These are phyloP conservation scores for Alfaro cultratus DNA, from an alignment of 2,797 vertebrate genomes.

Conservation along the genomic window DNA sequence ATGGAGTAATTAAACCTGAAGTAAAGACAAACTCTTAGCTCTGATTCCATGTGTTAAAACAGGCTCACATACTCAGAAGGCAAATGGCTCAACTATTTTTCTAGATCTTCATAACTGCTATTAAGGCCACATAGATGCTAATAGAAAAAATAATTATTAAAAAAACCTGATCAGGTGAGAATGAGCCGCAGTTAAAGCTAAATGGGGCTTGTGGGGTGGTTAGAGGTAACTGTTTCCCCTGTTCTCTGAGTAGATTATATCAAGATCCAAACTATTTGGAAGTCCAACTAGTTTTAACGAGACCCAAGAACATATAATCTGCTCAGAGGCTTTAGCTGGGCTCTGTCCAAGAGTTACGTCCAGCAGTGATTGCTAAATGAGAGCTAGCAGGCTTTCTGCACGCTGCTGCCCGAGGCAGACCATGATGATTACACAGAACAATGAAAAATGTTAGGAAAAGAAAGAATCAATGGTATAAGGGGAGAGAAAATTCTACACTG, in stretches of 20 bases:
- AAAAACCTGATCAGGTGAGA: constrained; percentile 56
- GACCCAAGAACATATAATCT: constrained; percentile 55
- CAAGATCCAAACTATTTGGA: constrained; percentile 35
- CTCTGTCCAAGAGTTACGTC: constrained; percentile 43
- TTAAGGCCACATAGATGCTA: constrained; percentile 76
- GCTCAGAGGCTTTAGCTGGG: constrained; percentile 59
- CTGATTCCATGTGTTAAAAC: constrained; percentile 40
- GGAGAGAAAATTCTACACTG: constrained; percentile 33
- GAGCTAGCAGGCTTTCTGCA: constrained; percentile 43
- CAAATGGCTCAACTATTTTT: constrained; percentile 59
- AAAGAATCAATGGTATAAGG: not conserved
- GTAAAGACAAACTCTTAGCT: constrained; percentile 35
- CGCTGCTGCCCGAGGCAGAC: constrained; percentile 75
- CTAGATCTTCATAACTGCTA: constrained; percentile 26
- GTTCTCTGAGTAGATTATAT: not conserved
- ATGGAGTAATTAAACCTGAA: constrained; percentile 41
- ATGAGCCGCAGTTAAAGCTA: constrained; percentile 26
- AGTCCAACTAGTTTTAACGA: constrained; percentile 44
- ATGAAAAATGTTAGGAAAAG: constrained; percentile 19
- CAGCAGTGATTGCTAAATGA: constrained; percentile 54
- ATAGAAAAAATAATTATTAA: constrained; percentile 21
- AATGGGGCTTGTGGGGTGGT: constrained; percentile 1
- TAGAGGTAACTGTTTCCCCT: constrained; percentile 40
- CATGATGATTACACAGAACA: constrained; percentile 60
- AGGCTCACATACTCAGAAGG: constrained; percentile 58